phyloP scores from a whole-genome alignment of 2,888 invertebrate species.

The Beris morrisii region DNA sequence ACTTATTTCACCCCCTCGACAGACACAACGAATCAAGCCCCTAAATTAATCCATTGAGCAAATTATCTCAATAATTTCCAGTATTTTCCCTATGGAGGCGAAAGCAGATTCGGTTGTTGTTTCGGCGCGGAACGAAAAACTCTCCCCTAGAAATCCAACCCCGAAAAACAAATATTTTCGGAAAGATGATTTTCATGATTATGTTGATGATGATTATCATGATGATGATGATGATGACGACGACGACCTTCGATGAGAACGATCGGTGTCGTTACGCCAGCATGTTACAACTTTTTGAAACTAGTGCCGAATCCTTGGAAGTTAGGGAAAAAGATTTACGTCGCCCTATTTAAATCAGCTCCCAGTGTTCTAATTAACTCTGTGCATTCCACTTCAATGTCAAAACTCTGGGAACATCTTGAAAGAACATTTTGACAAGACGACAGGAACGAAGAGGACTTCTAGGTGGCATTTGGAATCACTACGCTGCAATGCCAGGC shows the following conservation, averaged over 20 bases:
- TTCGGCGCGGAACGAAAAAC: not conserved
- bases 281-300: no score
- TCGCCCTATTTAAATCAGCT: not conserved
- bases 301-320: no score
- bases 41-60: slow-evolving; percentile 24
- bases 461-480: no score
- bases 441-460: not conserved
- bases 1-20: not conserved
- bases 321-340: no score
- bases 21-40: no score
- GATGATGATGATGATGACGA: not conserved
- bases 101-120: slow-evolving; percentile 11
- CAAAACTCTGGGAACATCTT: not conserved
- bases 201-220: slow-evolving; percentile 5
- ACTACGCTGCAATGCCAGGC: no score
- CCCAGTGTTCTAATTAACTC: slow-evolving; percentile 10
- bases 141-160: not conserved
- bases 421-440: not conserved
- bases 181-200: slow-evolving; percentile 19
- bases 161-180: slow-evolving; percentile 25
- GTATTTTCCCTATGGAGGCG: slow-evolving; percentile 14
- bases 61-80: slow-evolving; percentile 5
- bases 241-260: not conserved
- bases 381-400: not conserved
- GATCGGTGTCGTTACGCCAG: not conserved